Evolutionary conservation across 2,888 invertebrate species (phyloP), one percentile per base, ranked within the genome.

Genomic region (Eupithecia tripunctaria): DNA sequence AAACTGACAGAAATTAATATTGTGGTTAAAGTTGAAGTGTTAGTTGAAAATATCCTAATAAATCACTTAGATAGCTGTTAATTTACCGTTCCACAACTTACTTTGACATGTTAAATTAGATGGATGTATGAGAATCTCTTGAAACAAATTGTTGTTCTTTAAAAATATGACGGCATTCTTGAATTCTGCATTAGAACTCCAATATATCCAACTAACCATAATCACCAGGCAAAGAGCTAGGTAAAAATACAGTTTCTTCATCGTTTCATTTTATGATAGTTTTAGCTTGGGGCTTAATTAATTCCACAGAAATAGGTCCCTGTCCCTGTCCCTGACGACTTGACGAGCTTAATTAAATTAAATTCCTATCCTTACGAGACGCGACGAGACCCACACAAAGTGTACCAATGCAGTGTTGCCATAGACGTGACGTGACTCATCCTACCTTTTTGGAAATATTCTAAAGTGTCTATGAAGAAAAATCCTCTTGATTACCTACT

Each of bases 121-220:
- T 10, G 91, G 91, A 76, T 81, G 70, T 68, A 88, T 81, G 21
- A 86, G 32, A 12, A 80, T 70, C 73, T 86, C 81, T 70, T 79
- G 81, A 63, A 85, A 77, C 69, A 83, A 84, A 68, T 80, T 76
- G 70, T 81, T 84, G 41, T 84, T 84, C 74, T 81, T 81, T 68
- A 85, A 70, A 74, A 82, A 78, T 71, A 78, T 73, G n/a, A 89
- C 77, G n/a, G 84, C 80, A 73, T 82, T 84, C 38, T 81, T 84
- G n/a, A 82, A 80, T 75, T 89, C 87, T 27, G 73, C 79, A 73
- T 82, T 86, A 2, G 87, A 82, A 80, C 85, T 88, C 84, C 88
- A 88, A 77, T 89, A 88, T n/a, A 89, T 82, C 91, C 90, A 92
- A 75, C 83, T 79, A 51, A 85, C 77, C 67, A 91, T 25, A 71